Evolutionary conservation across 64 coral and sea anemone species (phyloP).

Genomic region (Cladopsammia gracilis): DNA sequence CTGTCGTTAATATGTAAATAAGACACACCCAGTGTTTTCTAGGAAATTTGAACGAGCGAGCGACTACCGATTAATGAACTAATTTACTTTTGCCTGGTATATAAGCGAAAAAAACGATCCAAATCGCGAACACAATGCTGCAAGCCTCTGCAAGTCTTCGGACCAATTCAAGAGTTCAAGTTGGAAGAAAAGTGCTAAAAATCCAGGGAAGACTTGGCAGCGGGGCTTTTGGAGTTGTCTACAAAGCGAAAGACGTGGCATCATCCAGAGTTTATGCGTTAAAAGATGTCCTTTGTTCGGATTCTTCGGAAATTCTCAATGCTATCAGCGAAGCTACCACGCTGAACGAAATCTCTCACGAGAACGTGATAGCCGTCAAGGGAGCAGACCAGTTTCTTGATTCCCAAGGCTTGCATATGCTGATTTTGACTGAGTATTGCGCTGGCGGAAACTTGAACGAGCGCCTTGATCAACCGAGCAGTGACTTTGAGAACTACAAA

Average conservation of each 20-base stretch:
- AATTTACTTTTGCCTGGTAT: too few species aligned
- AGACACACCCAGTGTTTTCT: too few species aligned
- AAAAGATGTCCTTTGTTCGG: constrained; percentile 5
- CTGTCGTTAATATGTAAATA: too few species aligned
- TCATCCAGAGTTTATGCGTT: not conserved
- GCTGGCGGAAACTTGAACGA: constrained; percentile 60
- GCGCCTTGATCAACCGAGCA: constrained; percentile 39
- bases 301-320: not conserved
- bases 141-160: not conserved
- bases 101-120: not conserved
- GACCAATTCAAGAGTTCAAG: not conserved
- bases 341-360: not conserved
- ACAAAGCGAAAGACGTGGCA: not conserved
- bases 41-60: too few species aligned
- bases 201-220: not conserved
- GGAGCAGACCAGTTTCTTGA: not conserved
- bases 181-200: not conserved
- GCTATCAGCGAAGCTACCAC: not conserved
- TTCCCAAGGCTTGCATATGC: not conserved
- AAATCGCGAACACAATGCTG: not conserved
- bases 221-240: constrained; percentile 11
- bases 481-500: constrained; percentile 21
- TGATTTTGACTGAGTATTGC: constrained; percentile 74
- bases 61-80: too few species aligned
- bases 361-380: not conserved